phyloP scores from a whole-genome alignment of 2,113 vertebrate species.

The Microtus richardsoni region DNA sequence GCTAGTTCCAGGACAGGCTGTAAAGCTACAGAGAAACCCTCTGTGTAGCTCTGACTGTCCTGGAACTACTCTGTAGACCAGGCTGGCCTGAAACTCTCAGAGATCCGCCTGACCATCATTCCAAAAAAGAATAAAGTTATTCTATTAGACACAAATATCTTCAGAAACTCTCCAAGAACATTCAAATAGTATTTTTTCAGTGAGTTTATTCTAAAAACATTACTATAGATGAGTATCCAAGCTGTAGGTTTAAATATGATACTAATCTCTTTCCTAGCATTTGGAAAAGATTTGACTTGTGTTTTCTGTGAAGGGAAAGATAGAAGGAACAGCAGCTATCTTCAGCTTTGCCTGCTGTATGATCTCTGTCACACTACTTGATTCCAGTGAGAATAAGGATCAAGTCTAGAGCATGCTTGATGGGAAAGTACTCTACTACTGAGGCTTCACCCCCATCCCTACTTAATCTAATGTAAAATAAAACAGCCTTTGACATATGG shows the following conservation, averaged over 20 bases:
- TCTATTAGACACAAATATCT: constrained; percentile 34
- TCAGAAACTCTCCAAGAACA: constrained; percentile 21
- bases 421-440: neutral
- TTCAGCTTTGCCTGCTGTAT: neutral
- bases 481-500: neutral
- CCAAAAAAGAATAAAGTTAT: constrained; percentile 17
- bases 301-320: constrained; percentile 36
- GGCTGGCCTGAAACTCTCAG: neutral
- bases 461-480: neutral
- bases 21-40: neutral
- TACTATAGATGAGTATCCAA: constrained; percentile 21
- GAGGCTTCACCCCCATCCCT: neutral
- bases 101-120: neutral
- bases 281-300: neutral
- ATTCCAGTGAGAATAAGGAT: neutral
- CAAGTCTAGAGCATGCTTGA: neutral
- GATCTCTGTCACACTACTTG: constrained; percentile 7
- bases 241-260: constrained; percentile 37
- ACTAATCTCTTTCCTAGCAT: neutral
- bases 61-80: neutral
- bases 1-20: too few relatives aligned
- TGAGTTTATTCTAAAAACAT: constrained; percentile 20
- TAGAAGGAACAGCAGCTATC: neutral
- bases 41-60: neutral
- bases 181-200: constrained; percentile 8